These are phyloP conservation scores for Cephalopterus ornatus DNA, from an alignment of 2,113 vertebrate genomes.

Conservation along the genomic window DNA sequence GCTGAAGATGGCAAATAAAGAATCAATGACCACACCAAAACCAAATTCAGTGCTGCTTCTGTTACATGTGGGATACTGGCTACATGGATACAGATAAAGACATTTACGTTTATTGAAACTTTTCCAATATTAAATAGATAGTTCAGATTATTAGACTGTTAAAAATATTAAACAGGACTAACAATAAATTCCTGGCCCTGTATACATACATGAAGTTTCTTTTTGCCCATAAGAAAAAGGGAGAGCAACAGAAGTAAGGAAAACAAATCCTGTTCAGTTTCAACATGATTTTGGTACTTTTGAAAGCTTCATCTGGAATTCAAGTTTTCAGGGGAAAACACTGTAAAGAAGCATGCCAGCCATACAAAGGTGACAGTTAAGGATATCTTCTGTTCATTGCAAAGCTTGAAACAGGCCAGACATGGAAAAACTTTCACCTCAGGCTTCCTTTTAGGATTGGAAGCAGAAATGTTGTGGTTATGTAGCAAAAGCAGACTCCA, in stretches of 20 bases:
- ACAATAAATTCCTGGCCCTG: neutral
- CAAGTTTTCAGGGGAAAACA: neutral
- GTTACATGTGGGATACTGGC: neutral
- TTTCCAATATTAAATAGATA: neutral
- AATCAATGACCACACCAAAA: neutral
- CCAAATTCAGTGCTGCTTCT: neutral
- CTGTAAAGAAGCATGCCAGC: neutral
- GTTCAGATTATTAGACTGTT: neutral
- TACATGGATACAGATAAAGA: neutral
- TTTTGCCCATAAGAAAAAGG: neutral
- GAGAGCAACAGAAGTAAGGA: neutral
- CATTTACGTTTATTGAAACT: neutral
- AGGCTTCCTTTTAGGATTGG: neutral
- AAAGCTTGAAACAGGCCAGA: neutral
- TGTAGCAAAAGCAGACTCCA: rapidly evolving
- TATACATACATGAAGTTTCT: neutral
- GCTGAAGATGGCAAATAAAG: neutral
- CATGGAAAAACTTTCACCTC: neutral
- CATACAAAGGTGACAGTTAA: neutral
- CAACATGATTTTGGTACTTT: neutral
- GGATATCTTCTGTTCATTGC: neutral
- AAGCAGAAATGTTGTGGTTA: neutral
- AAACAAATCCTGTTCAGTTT: neutral
- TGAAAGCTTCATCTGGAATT: neutral
- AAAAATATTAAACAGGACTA: neutral